These are phyloP conservation scores for Apeira syringaria DNA, from an alignment of 2,888 invertebrate species.

Conservation along the genomic window DNA sequence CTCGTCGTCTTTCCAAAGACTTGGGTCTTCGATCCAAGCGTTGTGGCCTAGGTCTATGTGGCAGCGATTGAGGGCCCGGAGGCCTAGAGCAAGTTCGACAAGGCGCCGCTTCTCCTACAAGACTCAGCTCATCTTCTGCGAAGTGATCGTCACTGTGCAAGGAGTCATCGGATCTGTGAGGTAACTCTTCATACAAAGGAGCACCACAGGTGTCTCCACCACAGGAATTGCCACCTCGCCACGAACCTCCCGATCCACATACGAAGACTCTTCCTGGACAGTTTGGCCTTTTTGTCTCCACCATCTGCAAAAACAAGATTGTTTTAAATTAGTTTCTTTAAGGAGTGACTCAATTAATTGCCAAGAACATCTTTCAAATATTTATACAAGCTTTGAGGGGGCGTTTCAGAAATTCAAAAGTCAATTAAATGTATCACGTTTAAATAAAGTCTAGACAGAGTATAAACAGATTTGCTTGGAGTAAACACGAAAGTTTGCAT, in stretches of 20 bases:
- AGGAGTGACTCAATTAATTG: too few relatives aligned
- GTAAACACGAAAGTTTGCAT: constrained; percentile 36
- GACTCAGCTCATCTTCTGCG: constrained; percentile 91
- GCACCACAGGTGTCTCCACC: constrained; percentile 81
- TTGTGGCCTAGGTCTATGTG: constrained; percentile 84
- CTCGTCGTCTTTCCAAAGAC: constrained; percentile 78
- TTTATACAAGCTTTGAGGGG: constrained; percentile 8
- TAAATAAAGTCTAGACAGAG: constrained; percentile 35
- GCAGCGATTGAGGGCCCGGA: constrained; percentile 72
- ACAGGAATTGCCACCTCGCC: constrained; percentile 82
- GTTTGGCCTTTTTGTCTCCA: constrained; percentile 87
- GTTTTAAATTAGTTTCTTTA: too few relatives aligned
- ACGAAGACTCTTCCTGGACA: constrained; percentile 86
- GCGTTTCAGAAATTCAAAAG: constrained; percentile 32
- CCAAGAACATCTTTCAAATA: not conserved
- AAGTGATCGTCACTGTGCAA: constrained; percentile 92
- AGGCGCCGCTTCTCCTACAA: constrained; percentile 75
- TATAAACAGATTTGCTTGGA: constrained; percentile 30
- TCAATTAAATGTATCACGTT: constrained; percentile 37
- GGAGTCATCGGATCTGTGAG: constrained; percentile 83
- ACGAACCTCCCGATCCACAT: constrained; percentile 81
- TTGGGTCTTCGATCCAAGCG: constrained; percentile 84
- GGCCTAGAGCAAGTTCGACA: constrained; percentile 79
- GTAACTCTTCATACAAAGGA: constrained; percentile 92
- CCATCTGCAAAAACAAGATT: constrained; percentile 84